Evolutionary conservation across 2,113 vertebrate species (phyloP), one percentile per base, ranked within the genome.

Genomic region (Atractosteus spatula): DNA sequence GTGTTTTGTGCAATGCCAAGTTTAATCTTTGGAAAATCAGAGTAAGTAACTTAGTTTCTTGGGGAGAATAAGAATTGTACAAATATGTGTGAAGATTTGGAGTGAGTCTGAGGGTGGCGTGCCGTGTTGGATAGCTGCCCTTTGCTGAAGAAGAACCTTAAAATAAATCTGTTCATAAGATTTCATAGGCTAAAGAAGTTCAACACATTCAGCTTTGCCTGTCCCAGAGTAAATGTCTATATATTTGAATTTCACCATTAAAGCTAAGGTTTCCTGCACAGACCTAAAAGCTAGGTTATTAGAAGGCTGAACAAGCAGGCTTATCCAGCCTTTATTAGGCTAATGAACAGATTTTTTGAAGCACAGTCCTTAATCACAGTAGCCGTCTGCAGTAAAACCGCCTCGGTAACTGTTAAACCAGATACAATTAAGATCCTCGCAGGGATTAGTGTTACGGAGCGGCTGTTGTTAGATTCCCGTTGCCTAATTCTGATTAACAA

Each of bases 301-400:
- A 89, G 80, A 74, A 29, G 83, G 76, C 74, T 84, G 84, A 85
- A 86, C 81, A 84, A 86, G 84, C 81, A 85, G 81, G 80, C 84
- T 89, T 85, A 87, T 81, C 80, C 84, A 80, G 84, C 80, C 83
- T 86, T 90, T 87, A 87, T 91, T 85, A 91, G 83, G 84, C 83
- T 88, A 90, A 90, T 90, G 78, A 92, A 89, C 82, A 79, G 79
- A 84, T 87, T 85, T 81, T 82, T 43, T 81, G 76, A 84, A 74
- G 72, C 80, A 81, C 82, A 83, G 79, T 83, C 83, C 74, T 77
- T 79, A 84, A 85, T 80, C 81, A 80, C 82, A 74, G 75, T 83
- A 78, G 71, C 79, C 78, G 74, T 76, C 80, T 83, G 76, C 72
- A 74, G 77, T 80, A 82, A 79, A 79, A 76, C 78, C 75, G 72